Evolutionary conservation across 2,888 invertebrate species (phyloP), one percentile per base, ranked within the genome.

Genomic region (Timema cristinae): DNA sequence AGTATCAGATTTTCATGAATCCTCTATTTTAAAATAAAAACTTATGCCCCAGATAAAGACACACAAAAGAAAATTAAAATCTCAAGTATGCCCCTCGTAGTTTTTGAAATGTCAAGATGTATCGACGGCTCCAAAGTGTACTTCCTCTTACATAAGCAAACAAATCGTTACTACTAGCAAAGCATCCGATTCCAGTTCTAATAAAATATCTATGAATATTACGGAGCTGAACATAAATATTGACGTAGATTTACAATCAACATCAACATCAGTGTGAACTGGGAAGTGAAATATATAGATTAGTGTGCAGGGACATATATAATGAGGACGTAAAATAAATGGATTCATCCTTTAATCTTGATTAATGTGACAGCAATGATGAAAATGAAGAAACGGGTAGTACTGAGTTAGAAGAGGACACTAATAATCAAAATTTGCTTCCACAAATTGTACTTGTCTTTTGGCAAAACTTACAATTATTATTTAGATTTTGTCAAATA

Each of bases 401-500:
- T 11, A n/a, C 4, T 54, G 11, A 13, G 11, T 32, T 63, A 16
- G 63, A 63, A 7, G 13, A 32, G 48, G 63, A 63, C 9, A 6
- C 9, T n/a, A 13, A 7, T 32, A 13, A 11, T 63, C 32, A 13
- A 32, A 15, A 0, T 47, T 63, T 16, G 6, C 48, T 63, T 16
- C 63, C 32, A 47, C 8, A 67, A 8, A 11, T 59, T 16, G 52
- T 68, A 32, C 11, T 66, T 0, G 51, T 67, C 5, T 66, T 68
- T 71, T 54, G 67, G 52, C 15, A 68, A 15, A 48, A 59, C 50
- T 50, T 71, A 8, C 48, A 47, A 51, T 50, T 50, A 15, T 16
- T 71, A 50, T 52, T 68, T 32, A 13, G 9, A 8, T 48, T 71
- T 67, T 67, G 56, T 49, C 67, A 71, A 13, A 68, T 67, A 56